A percentile compares a stretch with the other conserved stretches of the same genome.
Conservation (phyloP, 2,113 vertebrate species). For the Oncorhynchus tshawytscha region DNA sequence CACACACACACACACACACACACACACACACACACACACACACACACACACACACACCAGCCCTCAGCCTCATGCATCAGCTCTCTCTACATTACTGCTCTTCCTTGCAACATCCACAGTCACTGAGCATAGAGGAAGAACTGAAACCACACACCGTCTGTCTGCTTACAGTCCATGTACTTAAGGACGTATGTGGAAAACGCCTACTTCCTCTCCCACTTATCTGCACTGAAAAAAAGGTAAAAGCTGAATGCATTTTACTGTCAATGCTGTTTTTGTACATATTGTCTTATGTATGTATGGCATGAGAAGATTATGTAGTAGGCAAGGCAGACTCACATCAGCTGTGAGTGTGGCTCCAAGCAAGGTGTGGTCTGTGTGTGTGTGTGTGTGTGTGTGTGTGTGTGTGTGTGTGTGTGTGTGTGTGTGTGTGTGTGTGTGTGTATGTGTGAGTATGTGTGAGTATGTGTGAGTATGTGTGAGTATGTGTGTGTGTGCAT, state of each 20-base stretch:
- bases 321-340: not conserved
- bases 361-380: not conserved
- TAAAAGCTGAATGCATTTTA: conserved; percentile 33
- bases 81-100: conserved; percentile 46
- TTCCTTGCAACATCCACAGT: conserved; percentile 51
- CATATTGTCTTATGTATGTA: not conserved
- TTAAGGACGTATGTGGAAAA: conserved; percentile 62
- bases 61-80: conserved; percentile 45
- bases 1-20: not conserved
- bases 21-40: no score
- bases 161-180: conserved; percentile 44
- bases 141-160: conserved; percentile 46
- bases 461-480: conserved; percentile 5
- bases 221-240: conserved; percentile 56
- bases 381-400: not conserved
- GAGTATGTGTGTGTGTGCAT: conserved; percentile 8
- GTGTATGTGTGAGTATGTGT: conserved; percentile 11
- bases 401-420: not conserved
- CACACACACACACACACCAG: conserved; percentile 44
- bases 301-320: not conserved
- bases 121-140: conserved; percentile 58
- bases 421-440: conserved; percentile 9
- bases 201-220: conserved; percentile 49
- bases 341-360: not conserved
- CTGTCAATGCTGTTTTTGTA: not conserved